phyloP scores from a whole-genome alignment of 2,888 invertebrate species.

The Priocnemis perturbator region DNA sequence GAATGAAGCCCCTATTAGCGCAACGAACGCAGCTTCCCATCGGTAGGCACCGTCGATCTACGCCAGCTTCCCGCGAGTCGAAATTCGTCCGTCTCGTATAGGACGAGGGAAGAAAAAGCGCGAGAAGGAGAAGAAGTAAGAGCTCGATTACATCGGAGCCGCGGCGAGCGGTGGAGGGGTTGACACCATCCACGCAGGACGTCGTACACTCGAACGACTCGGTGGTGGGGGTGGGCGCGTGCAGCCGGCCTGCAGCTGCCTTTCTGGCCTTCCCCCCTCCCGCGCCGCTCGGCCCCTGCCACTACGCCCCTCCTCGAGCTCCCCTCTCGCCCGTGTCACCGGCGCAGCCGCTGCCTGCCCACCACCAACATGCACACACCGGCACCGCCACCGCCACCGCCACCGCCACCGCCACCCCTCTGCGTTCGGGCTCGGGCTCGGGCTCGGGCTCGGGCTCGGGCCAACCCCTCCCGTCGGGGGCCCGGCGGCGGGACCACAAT shows the following conservation, averaged over 20 bases:
- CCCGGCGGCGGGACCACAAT: conserved; percentile 64
- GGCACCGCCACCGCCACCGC: neutral
- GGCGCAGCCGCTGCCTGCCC: conserved; percentile 44
- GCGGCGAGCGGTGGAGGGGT: conserved; percentile 67
- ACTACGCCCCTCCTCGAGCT: conserved; percentile 31
- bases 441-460: conserved; percentile 77
- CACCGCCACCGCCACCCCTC: conserved; percentile 51
- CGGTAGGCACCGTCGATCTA: too few relatives aligned
- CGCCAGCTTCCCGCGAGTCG: too few relatives aligned
- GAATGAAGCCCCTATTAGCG: too few relatives aligned
- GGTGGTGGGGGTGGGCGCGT: conserved; percentile 78
- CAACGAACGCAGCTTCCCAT: too few relatives aligned
- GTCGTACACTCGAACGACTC: conserved; percentile 47
- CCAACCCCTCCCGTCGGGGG: conserved; percentile 75
- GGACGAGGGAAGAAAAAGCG: too few relatives aligned
- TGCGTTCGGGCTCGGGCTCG: conserved; percentile 77
- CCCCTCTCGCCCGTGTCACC: conserved; percentile 71
- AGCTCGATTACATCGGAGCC: too few relatives aligned
- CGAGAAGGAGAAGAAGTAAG: too few relatives aligned
- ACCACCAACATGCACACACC: neutral
- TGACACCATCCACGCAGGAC: too few relatives aligned
- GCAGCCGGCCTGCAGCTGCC: conserved; percentile 75
- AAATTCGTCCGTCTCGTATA: too few relatives aligned
- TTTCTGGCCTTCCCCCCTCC: conserved; percentile 73
- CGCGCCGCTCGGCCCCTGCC: conserved; percentile 69